A percentile compares a stretch with the other conserved stretches of the same genome.
Conservation (phyloP, 2,888 invertebrate species). For the Galerucella calmariensis region DNA sequence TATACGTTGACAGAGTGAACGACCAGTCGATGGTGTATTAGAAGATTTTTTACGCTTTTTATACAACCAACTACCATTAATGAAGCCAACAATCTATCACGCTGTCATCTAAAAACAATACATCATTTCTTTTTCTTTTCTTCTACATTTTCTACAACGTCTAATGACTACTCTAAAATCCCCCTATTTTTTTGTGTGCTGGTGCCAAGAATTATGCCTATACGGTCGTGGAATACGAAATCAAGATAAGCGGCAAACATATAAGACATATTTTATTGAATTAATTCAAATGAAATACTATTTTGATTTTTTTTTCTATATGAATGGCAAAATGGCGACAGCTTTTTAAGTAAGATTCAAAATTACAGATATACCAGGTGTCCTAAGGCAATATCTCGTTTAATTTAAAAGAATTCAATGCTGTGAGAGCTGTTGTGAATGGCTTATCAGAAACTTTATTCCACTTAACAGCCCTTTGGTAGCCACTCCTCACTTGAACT, state of each 20-base stretch:
- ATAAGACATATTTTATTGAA: too few species aligned
- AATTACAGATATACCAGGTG: too few species aligned
- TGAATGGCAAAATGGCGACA: too few species aligned
- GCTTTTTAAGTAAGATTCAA: too few species aligned
- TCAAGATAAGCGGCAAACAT: neutral
- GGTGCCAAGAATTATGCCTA: neutral
- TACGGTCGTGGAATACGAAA: neutral
- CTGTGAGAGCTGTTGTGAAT: too few species aligned
- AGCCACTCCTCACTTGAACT: too few species aligned
- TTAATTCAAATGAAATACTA: too few species aligned
- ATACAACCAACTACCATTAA: slow-evolving; percentile 19
- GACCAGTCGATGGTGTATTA: neutral
- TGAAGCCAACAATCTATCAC: slow-evolving; percentile 19
- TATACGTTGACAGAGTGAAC: neutral
- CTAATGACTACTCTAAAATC: slow-evolving; percentile 12
- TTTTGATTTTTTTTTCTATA: too few species aligned
- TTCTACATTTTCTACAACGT: neutral
- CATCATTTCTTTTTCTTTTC: slow-evolving; percentile 14
- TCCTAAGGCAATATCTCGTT: too few species aligned
- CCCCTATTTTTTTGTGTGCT: slow-evolving; percentile 10
- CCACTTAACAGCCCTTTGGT: too few species aligned
- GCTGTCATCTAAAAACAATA: slow-evolving; percentile 16
- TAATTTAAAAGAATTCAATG: too few species aligned
- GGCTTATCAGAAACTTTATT: too few species aligned
- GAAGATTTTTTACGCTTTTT: slow-evolving; percentile 1